Conservation (phyloP, 2,113 vertebrate genomes). For the Morphnarchus princeps region DNA sequence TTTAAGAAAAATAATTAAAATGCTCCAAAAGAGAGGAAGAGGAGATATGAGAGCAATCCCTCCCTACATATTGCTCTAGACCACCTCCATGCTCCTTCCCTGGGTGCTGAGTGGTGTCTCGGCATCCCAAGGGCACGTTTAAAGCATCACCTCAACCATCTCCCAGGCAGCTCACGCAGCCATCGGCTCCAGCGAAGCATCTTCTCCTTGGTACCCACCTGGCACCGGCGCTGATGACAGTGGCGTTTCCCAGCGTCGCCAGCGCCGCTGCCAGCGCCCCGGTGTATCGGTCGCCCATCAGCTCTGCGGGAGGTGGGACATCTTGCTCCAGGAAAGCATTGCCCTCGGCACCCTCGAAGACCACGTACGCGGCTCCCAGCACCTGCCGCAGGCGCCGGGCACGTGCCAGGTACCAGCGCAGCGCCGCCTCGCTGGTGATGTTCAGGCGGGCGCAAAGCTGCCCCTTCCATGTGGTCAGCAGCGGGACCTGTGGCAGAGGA, state of each 20-base stretch:
- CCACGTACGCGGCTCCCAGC: constrained; percentile 77
- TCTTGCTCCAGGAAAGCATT: constrained; percentile 77
- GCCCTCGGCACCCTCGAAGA: constrained; percentile 80
- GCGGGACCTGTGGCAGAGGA: constrained; percentile 67
- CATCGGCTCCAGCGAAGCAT: accelerated
- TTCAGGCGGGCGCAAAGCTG: constrained; percentile 84
- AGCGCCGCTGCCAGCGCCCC: constrained; percentile 72
- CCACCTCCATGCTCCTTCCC: not conserved
- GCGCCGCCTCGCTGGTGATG: constrained; percentile 76
- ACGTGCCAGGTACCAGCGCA: constrained; percentile 81
- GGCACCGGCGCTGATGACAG: constrained; percentile 79
- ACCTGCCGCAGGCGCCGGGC: constrained; percentile 70
- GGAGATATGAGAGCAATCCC: accelerated
- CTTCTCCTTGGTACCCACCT: constrained; percentile 60
- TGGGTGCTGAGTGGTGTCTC: accelerated
- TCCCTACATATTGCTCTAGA: accelerated
- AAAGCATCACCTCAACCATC: not conserved
- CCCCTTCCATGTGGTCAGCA: constrained; percentile 84
- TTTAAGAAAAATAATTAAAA: not conserved
- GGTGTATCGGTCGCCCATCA: constrained; percentile 76
- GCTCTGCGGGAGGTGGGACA: constrained; percentile 20
- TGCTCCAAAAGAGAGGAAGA: not conserved
- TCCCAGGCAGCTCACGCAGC: too few species aligned
- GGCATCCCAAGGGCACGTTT: accelerated
- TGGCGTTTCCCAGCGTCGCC: constrained; percentile 73